A percentile compares a stretch with the other conserved stretches of the same genome.
phyloP scores from a whole-genome alignment of 2,888 invertebrate species.

The Leistus spinibarbis region DNA sequence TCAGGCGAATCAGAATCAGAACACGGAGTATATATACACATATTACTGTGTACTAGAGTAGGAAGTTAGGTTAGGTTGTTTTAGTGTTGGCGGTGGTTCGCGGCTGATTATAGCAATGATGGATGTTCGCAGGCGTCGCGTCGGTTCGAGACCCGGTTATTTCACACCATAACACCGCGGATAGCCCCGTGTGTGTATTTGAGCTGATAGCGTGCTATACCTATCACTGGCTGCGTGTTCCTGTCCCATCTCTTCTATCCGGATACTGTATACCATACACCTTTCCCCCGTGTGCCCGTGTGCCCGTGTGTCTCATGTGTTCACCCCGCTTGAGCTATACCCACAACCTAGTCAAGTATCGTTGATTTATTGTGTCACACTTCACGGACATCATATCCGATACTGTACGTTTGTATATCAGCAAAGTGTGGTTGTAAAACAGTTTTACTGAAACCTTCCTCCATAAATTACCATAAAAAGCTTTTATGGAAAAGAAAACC shows the following conservation, averaged over 20 bases:
- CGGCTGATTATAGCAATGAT: conserved; percentile 17
- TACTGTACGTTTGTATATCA: too few species aligned
- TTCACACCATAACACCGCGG: conserved; percentile 16
- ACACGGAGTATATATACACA: too few species aligned
- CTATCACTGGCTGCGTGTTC: not conserved
- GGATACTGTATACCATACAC: not conserved
- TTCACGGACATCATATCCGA: not conserved
- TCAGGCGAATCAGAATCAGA: not conserved
- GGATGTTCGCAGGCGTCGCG: conserved; percentile 9
- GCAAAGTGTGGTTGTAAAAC: too few species aligned
- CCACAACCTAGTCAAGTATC: conserved; percentile 2
- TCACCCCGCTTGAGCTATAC: not conserved
- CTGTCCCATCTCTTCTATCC: too few species aligned
- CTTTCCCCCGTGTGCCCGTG: not conserved
- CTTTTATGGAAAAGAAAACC: too few species aligned
- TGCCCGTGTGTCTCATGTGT: not conserved
- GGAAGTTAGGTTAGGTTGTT: not conserved
- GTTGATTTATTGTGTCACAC: not conserved
- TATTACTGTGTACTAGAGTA: not conserved
- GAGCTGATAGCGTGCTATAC: not conserved
- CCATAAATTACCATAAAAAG: too few species aligned
- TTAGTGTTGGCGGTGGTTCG: conserved; percentile 4
- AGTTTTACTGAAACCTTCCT: too few species aligned
- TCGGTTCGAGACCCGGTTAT: conserved; percentile 27
- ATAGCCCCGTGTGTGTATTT: not conserved